A percentile compares a stretch with the other conserved stretches of the same genome.
These are phyloP conservation scores for Seriola quinqueradiata DNA, from an alignment of 2,113 vertebrate species.

Conservation along the genomic window DNA sequence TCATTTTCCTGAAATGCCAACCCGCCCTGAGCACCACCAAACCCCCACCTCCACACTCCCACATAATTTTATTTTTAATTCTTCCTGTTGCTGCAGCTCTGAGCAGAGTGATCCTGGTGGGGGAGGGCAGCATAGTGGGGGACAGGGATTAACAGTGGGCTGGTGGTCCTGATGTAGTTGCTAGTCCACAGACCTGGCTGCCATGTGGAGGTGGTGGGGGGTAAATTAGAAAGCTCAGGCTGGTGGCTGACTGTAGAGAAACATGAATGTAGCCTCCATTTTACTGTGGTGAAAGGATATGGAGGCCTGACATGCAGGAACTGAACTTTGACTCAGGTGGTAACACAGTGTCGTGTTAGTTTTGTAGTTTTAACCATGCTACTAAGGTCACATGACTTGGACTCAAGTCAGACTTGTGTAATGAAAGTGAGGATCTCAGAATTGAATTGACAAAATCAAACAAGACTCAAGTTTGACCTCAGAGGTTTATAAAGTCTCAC, in stretches of 20 bases:
- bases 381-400: no score
- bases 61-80: neutral
- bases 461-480: no score
- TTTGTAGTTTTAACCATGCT: no score
- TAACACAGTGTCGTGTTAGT: no score
- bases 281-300: no score
- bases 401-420: no score
- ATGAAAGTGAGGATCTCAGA: no score
- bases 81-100: slow-evolving; percentile 15
- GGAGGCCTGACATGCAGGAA: no score
- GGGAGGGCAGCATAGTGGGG: slow-evolving; percentile 34
- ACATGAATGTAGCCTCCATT: neutral
- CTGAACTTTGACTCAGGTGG: no score
- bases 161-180: slow-evolving; percentile 37
- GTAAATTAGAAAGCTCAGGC: slow-evolving; percentile 31
- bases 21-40: no score
- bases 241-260: neutral
- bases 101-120: slow-evolving; percentile 36
- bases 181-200: slow-evolving; percentile 15
- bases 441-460: no score
- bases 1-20: neutral
- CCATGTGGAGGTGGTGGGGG: slow-evolving; percentile 24
- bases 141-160: slow-evolving; percentile 43
- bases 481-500: no score
- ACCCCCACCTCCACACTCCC: neutral